phyloP scores from a whole-genome alignment of 2,888 invertebrate genomes.

The Escarpia spicata region DNA sequence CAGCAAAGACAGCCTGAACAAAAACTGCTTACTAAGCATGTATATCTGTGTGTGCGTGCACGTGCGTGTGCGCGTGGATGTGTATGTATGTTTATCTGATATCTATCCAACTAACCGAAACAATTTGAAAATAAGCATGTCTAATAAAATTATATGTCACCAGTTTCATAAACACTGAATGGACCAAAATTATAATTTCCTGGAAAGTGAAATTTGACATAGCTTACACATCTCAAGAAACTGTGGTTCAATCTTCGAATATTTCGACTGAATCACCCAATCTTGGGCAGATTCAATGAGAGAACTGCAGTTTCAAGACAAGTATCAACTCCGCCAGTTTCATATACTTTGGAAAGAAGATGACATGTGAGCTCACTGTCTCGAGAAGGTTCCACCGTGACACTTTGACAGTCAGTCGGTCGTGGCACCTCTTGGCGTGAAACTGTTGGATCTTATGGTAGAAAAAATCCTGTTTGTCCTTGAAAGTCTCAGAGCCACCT shows the following conservation, averaged over 20 bases:
- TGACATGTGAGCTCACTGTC: slow-evolving; percentile 69
- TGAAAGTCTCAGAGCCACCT: slow-evolving; percentile 92
- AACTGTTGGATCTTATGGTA: slow-evolving; percentile 84
- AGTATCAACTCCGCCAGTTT: neutral
- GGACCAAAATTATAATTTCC: neutral
- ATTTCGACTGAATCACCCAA: neutral
- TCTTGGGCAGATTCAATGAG: neutral
- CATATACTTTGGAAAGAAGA: neutral
- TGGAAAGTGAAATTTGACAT: neutral
- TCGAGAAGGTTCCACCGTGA: slow-evolving; percentile 83
- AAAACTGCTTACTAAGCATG: neutral
- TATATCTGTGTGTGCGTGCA: too few species aligned
- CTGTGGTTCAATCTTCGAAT: neutral
- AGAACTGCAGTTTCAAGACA: neutral
- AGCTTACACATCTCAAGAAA: neutral
- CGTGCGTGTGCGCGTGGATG: neutral
- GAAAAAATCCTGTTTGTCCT: slow-evolving; percentile 78
- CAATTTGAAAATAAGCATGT: neutral
- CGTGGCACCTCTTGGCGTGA: slow-evolving; percentile 88
- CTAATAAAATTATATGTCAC: neutral
- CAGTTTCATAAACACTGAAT: neutral
- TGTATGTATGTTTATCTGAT: neutral
- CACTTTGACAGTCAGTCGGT: slow-evolving; percentile 84
- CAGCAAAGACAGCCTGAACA: slow-evolving; percentile 23
- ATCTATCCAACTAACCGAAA: neutral